Evolutionary conservation across 2,888 invertebrate genomes (phyloP).

Genomic region (Sphecodes monilicornis): DNA sequence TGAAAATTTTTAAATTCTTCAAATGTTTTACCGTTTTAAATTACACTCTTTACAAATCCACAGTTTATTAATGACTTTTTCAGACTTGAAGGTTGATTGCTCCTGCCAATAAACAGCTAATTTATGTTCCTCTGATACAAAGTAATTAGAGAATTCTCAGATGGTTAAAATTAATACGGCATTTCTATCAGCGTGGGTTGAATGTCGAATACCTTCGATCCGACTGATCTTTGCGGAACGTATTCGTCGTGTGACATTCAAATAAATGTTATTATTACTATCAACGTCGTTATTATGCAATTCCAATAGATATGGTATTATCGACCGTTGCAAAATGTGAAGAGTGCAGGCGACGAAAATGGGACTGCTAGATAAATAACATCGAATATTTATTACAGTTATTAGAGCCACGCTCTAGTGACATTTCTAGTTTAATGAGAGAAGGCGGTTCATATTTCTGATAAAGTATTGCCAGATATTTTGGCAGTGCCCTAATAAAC

Average conservation of each 20-base stretch:
- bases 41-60: too few species aligned
- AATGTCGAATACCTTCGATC: background rate
- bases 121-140: background rate
- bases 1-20: too few species aligned
- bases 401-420: background rate
- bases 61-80: too few species aligned
- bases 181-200: background rate
- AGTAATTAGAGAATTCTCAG: background rate
- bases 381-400: too few species aligned
- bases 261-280: background rate
- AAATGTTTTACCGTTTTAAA: too few species aligned
- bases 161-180: background rate
- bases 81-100: too few species aligned
- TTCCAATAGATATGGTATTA: background rate
- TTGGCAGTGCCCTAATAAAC: background rate
- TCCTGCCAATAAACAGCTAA: too few species aligned
- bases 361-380: background rate
- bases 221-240: background rate
- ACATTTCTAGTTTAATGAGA: background rate
- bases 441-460: background rate
- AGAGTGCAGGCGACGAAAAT: background rate
- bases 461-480: background rate
- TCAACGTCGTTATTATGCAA: background rate
- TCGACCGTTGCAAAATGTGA: background rate
- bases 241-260: background rate